Conservation (phyloP, 2,888 invertebrate genomes). For the Drosophila sordidula region DNA sequence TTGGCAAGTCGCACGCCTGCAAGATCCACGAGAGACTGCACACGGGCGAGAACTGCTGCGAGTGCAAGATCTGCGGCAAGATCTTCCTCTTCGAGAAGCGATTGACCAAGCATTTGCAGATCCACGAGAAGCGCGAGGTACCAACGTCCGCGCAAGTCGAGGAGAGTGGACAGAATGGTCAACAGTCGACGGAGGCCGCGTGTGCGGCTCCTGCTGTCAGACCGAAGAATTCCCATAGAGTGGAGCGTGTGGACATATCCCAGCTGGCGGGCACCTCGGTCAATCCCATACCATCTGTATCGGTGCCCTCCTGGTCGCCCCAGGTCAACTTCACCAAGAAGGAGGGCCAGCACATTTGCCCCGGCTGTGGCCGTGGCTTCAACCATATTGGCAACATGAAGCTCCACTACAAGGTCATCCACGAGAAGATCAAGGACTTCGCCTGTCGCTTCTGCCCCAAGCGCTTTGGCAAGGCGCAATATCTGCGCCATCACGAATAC, state of each 20-base stretch:
- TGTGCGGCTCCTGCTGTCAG: slow-evolving; percentile 27
- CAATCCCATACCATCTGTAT: slow-evolving; percentile 81
- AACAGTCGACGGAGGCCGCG: background rate
- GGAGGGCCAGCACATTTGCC: slow-evolving; percentile 82
- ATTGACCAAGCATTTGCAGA: slow-evolving; percentile 79
- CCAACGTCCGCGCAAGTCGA: slow-evolving; percentile 10
- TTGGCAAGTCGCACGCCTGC: slow-evolving; percentile 81
- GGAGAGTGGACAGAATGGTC: background rate
- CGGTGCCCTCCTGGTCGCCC: slow-evolving; percentile 81
- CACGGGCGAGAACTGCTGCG: slow-evolving; percentile 81
- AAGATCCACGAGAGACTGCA: slow-evolving; percentile 81
- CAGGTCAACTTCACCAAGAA: slow-evolving; percentile 83
- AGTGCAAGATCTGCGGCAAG: slow-evolving; percentile 81
- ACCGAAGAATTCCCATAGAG: slow-evolving; percentile 75
- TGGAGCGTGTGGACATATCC: slow-evolving; percentile 80
- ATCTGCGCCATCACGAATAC: slow-evolving; percentile 83
- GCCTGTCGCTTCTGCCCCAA: slow-evolving; percentile 82
- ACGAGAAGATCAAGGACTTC: slow-evolving; percentile 83
- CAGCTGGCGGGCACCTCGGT: slow-evolving; percentile 81
- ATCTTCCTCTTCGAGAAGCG: slow-evolving; percentile 81
- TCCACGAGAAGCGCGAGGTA: slow-evolving; percentile 78
- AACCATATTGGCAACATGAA: slow-evolving; percentile 82
- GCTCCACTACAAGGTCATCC: slow-evolving; percentile 82
- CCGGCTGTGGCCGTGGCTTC: slow-evolving; percentile 81
- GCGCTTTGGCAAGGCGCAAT: slow-evolving; percentile 83